Conservation (phyloP, 2,888 invertebrate genomes). For the Dinocampus coccinellae region DNA sequence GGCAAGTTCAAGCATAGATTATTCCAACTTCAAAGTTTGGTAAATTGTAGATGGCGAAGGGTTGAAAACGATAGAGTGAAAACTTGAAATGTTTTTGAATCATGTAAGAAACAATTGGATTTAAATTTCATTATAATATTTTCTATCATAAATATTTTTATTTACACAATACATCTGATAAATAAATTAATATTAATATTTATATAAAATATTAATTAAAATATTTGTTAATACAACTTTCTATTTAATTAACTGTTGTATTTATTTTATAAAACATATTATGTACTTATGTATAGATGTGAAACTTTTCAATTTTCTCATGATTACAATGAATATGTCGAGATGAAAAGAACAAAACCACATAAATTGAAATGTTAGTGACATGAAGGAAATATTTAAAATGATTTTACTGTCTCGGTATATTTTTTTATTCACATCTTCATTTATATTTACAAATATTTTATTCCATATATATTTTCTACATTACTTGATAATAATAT, state of each 20-base stretch:
- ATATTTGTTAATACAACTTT: no score
- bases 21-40: slow-evolving; percentile 31
- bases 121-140: slow-evolving; percentile 11
- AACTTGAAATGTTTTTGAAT: slow-evolving; percentile 20
- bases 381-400: not conserved
- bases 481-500: no score
- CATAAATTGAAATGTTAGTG: slow-evolving; percentile 17
- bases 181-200: no score
- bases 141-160: no score
- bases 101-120: slow-evolving; percentile 26
- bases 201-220: no score
- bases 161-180: no score
- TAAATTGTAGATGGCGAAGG: slow-evolving; percentile 9
- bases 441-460: not conserved
- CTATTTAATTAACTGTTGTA: no score
- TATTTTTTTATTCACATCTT: not conserved
- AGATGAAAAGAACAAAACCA: slow-evolving; percentile 18
- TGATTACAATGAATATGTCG: not conserved
- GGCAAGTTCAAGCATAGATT: slow-evolving; percentile 33
- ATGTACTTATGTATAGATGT: no score
- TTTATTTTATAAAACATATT: no score
- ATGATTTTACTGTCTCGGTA: slow-evolving; percentile 4
- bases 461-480: not conserved
- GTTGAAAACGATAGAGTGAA: no score
- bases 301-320: slow-evolving; percentile 29